Percentiles rank a stretch among this genome's conserved stretches.
Conservation (phyloP, 2,113 vertebrate species). For the Cyphomyrus plagiostoma region DNA sequence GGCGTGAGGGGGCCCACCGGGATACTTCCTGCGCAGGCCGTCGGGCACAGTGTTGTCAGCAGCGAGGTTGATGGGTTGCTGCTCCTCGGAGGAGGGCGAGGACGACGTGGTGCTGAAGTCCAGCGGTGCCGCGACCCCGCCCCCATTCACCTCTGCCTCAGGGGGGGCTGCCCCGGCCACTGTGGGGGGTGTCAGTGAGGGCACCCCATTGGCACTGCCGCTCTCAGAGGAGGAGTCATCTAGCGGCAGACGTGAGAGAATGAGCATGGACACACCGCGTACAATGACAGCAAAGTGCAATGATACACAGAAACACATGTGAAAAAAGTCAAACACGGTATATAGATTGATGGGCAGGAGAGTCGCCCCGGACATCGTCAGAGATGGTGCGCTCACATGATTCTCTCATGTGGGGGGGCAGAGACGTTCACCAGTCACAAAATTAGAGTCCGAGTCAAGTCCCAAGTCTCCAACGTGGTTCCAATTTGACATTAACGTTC, state of each 20-base stretch:
- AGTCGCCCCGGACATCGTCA: neutral
- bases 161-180: slow-evolving; percentile 51
- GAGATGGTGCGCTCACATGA: neutral
- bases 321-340: neutral
- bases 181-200: slow-evolving; percentile 78
- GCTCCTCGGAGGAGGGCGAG: slow-evolving; percentile 75
- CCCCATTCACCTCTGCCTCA: slow-evolving; percentile 83
- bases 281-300: neutral
- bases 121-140: slow-evolving; percentile 73
- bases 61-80: slow-evolving; percentile 86
- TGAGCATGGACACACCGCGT: neutral
- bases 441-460: too few relatives aligned
- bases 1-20: slow-evolving; percentile 50
- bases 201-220: slow-evolving; percentile 82
- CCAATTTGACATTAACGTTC: too few relatives aligned
- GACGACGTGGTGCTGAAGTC: slow-evolving; percentile 77
- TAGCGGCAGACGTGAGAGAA: slow-evolving; percentile 39
- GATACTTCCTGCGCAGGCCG: slow-evolving; percentile 54
- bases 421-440: too few relatives aligned
- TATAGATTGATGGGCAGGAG: neutral
- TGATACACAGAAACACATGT: neutral
- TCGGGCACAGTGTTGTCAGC: slow-evolving; percentile 67
- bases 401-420: neutral
- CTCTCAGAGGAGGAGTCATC: slow-evolving; percentile 92
- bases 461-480: too few relatives aligned